phyloP scores from a whole-genome alignment of 1,140 invertebrate species.

The Dinothrombium tinctorium region DNA sequence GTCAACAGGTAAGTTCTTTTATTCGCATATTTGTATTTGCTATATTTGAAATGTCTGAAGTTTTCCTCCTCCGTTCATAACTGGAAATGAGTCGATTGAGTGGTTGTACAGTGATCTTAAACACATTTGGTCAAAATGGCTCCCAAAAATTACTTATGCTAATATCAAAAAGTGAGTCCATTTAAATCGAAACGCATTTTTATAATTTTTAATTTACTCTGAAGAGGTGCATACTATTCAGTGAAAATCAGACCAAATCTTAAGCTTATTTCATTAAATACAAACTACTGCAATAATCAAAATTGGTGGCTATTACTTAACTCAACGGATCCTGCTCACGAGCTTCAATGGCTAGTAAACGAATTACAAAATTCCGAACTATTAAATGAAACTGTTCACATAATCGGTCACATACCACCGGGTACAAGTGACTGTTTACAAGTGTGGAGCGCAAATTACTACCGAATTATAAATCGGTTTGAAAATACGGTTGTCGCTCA shows the following conservation, averaged over 20 bases:
- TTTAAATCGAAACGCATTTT: neutral
- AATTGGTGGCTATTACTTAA: constrained; percentile 94
- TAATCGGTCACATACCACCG: constrained; percentile 91
- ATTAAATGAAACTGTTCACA: constrained; percentile 78
- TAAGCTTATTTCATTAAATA: constrained; percentile 66
- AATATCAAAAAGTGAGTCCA: constrained; percentile 37
- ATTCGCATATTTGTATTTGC: neutral
- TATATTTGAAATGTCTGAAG: constrained; percentile 25
- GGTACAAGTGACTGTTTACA: constrained; percentile 75
- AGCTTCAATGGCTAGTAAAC: constrained; percentile 83
- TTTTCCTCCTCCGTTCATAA: constrained; percentile 67
- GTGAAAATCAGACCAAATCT: constrained; percentile 68
- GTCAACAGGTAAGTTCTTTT: constrained; percentile 50
- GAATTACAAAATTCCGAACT: constrained; percentile 80
- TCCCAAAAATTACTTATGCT: constrained; percentile 53
- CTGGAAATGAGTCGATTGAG: constrained; percentile 53
- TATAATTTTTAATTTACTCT: neutral
- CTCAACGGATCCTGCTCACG: constrained; percentile 78
- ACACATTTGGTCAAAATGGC: constrained; percentile 60
- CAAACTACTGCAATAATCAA: constrained; percentile 86
- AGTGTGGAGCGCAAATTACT: constrained; percentile 76
- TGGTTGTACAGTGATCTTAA: constrained; percentile 85
- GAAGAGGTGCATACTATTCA: constrained; percentile 63
- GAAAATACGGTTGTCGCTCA: constrained; percentile 70
- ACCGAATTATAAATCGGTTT: constrained; percentile 64